phyloP scores from a whole-genome alignment of 2,888 invertebrate genomes.

The Drosophila engyochracea region DNA sequence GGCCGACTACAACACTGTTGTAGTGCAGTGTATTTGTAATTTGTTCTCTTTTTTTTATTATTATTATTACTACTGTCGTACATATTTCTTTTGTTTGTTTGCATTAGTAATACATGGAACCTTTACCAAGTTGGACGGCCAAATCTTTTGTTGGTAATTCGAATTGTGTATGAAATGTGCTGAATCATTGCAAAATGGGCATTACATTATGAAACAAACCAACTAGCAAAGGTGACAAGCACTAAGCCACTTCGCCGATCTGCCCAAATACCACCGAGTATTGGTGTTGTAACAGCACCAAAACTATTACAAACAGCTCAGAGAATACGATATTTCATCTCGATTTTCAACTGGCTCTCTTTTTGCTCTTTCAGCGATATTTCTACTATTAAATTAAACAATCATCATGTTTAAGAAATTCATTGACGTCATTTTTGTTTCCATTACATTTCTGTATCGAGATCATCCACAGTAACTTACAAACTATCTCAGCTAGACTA shows the following conservation, averaged over 20 bases:
- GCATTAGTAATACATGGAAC: neutral
- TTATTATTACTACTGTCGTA: neutral
- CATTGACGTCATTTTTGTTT: neutral
- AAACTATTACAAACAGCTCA: neutral
- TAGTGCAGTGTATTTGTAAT: slow-evolving; percentile 4
- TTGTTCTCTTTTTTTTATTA: slow-evolving; percentile 6
- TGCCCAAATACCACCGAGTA: neutral
- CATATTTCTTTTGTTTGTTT: neutral
- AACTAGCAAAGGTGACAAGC: slow-evolving; percentile 40
- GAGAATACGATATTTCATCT: neutral
- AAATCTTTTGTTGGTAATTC: slow-evolving; percentile 25
- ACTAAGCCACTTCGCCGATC: slow-evolving; percentile 17
- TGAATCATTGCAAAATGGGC: slow-evolving; percentile 27
- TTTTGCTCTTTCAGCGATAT: neutral
- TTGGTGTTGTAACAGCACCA: slow-evolving; percentile 17
- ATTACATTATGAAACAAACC: slow-evolving; percentile 30
- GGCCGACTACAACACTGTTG: slow-evolving; percentile 8
- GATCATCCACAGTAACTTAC: neutral
- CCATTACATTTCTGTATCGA: neutral
- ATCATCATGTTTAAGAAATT: neutral
- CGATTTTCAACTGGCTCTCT: neutral
- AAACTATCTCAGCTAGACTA: neutral
- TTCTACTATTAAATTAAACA: neutral
- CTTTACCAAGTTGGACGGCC: slow-evolving; percentile 8
- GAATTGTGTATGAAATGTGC: slow-evolving; percentile 6